These are phyloP conservation scores for Orthosia gothica DNA, from an alignment of 2,888 invertebrate genomes.

Conservation along the genomic window DNA sequence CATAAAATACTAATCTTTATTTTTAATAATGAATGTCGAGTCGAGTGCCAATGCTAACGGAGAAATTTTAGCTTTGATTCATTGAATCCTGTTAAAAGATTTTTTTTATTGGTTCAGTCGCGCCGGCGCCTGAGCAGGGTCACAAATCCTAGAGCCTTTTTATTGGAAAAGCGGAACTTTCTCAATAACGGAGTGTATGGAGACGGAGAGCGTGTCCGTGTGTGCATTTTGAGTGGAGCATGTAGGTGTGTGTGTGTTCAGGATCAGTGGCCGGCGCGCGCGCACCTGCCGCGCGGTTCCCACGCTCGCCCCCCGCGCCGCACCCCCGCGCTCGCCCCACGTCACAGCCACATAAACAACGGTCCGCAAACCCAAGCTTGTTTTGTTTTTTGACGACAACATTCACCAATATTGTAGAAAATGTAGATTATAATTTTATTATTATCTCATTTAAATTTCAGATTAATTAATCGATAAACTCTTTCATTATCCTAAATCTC, in stretches of 20 bases:
- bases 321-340: constrained; percentile 76
- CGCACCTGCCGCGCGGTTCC: constrained; percentile 91
- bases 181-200: constrained; percentile 82
- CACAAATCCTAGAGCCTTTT: constrained; percentile 64
- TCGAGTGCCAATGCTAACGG: constrained; percentile 40
- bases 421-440: constrained; percentile 57
- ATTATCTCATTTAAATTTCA: constrained; percentile 67
- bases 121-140: constrained; percentile 54
- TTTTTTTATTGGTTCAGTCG: constrained; percentile 25
- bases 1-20: constrained; percentile 61
- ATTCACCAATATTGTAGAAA: constrained; percentile 68
- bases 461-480: constrained; percentile 72
- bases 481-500: constrained; percentile 40
- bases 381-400: constrained; percentile 76
- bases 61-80: constrained; percentile 36
- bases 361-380: constrained; percentile 79
- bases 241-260: constrained; percentile 83
- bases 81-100: constrained; percentile 27
- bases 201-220: constrained; percentile 72
- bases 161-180: constrained; percentile 86
- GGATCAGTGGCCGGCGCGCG: constrained; percentile 91
- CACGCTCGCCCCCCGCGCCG: constrained; percentile 83
- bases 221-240: constrained; percentile 69
- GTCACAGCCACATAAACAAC: constrained; percentile 87
- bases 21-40: constrained; percentile 44